These are phyloP conservation scores for Cynaeus angustus DNA, from an alignment of 2,888 invertebrate species.

Conservation along the genomic window DNA sequence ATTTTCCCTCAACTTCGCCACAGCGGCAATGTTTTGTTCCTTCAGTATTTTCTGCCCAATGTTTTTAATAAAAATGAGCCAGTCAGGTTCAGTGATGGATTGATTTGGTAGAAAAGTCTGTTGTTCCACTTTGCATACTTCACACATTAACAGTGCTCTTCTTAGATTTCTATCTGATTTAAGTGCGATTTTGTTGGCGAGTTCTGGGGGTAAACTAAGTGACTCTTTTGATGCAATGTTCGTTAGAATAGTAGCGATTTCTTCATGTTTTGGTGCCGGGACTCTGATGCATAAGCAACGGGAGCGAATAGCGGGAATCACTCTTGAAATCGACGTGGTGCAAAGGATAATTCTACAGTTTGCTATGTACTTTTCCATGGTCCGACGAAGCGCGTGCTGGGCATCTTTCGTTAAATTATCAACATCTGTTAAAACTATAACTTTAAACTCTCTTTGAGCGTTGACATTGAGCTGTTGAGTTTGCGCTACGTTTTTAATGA, in stretches of 20 bases:
- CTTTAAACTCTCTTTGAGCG: constrained; percentile 95
- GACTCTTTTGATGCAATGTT: constrained; percentile 87
- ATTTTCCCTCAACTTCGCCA: constrained; percentile 89
- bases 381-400: constrained; percentile 96
- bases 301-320: constrained; percentile 96
- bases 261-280: constrained; percentile 86
- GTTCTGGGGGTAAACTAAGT: constrained; percentile 82
- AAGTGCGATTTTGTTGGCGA: constrained; percentile 85
- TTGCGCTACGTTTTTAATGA: constrained; percentile 97
- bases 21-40: constrained; percentile 89
- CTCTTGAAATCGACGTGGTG: constrained; percentile 94
- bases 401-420: constrained; percentile 97
- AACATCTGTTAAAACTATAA: constrained; percentile 95
- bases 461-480: constrained; percentile 93
- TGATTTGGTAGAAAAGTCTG: constrained; percentile 89
- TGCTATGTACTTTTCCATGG: constrained; percentile 99
- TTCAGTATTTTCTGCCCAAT: constrained; percentile 78
- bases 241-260: constrained; percentile 79
- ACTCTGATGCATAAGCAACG: constrained; percentile 95
- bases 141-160: constrained; percentile 93
- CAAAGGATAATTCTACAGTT: constrained; percentile 96
- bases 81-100: constrained; percentile 91
- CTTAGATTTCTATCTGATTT: constrained; percentile 92
- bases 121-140: constrained; percentile 92
- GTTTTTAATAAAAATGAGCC: constrained; percentile 90